These are phyloP conservation scores for Phylloscopus collybita DNA, from an alignment of 2,797 vertebrate species.

Conservation along the genomic window DNA sequence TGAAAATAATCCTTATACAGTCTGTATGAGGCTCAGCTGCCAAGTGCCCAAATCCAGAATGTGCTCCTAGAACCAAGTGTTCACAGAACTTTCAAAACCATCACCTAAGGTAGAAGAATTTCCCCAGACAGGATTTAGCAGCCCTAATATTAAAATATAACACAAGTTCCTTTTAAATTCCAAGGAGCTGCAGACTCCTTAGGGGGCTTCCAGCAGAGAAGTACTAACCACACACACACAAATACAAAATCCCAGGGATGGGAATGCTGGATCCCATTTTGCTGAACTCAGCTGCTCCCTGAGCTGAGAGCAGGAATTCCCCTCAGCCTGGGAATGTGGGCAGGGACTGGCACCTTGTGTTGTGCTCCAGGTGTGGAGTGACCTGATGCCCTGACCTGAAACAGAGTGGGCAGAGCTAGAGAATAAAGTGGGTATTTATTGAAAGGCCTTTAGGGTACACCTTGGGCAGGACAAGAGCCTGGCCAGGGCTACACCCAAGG, in stretches of 20 bases:
- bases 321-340: too few species aligned
- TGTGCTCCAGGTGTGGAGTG: not conserved
- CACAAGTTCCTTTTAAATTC: not conserved
- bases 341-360: not conserved
- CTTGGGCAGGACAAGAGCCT: too few species aligned
- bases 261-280: not conserved
- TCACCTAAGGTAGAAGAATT: not conserved
- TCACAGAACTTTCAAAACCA: not conserved
- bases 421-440: too few species aligned
- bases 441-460: too few species aligned
- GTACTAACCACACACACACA: not conserved
- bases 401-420: too few species aligned
- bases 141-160: not conserved
- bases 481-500: too few species aligned
- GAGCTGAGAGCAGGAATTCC: not conserved
- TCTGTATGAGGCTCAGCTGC: not conserved
- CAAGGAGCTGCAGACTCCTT: not conserved
- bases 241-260: rapidly evolving
- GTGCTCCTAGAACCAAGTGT: not conserved
- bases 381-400: too few species aligned
- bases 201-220: not conserved
- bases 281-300: not conserved
- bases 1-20: not conserved
- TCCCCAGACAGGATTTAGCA: not conserved
- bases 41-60: not conserved